These are phyloP conservation scores for Dascyllus trimaculatus DNA, from an alignment of 2,113 vertebrate genomes.

Conservation along the genomic window DNA sequence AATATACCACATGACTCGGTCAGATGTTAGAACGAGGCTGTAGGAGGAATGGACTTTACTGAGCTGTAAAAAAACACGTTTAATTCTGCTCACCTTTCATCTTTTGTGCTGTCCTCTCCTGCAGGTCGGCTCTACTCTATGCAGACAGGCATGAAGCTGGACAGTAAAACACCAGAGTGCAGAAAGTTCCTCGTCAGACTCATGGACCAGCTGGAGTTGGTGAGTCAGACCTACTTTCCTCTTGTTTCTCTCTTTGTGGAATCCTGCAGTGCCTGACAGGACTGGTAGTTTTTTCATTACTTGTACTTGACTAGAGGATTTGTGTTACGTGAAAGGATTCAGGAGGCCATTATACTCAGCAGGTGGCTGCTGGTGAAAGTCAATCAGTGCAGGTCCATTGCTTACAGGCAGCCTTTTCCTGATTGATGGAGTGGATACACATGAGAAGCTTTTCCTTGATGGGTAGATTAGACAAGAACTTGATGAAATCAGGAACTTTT, in stretches of 20 bases:
- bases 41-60: not conserved
- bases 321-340: not conserved
- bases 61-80: slow-evolving; percentile 9
- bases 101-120: slow-evolving; percentile 41
- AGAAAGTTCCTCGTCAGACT: slow-evolving; percentile 95
- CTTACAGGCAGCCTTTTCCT: no score
- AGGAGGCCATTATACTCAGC: not conserved
- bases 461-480: no score
- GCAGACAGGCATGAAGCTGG: slow-evolving; percentile 98
- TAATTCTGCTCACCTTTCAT: not conserved
- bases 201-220: slow-evolving; percentile 97
- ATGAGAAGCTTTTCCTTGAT: not conserved
- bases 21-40: not conserved
- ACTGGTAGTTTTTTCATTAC: not conserved
- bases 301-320: not conserved
- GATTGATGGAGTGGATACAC: not conserved
- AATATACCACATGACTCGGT: not conserved
- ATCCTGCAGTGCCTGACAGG: not conserved
- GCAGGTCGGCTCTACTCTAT: slow-evolving; percentile 96
- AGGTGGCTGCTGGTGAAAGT: not conserved
- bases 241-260: not conserved
- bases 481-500: no score
- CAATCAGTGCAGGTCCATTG: no score
- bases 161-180: slow-evolving; percentile 96
- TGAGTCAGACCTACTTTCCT: slow-evolving; percentile 77